A percentile compares a stretch with the other conserved stretches of the same genome.
Evolutionary conservation across 2,888 invertebrate genomes (phyloP).

Genomic region (Sinelater perroti): DNA sequence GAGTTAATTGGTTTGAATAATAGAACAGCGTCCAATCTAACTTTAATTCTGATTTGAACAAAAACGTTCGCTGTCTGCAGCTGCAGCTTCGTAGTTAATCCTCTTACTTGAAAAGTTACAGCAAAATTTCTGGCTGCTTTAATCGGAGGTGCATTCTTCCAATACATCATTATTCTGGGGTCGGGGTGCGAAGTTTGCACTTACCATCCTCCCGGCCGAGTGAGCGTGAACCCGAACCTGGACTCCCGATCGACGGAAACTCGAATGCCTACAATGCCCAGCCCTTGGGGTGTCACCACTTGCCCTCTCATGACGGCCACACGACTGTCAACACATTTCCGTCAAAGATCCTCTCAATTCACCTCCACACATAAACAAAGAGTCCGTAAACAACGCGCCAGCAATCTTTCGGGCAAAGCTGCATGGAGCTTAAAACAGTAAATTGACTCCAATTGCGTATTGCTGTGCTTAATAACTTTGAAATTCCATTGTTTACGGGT

Average conservation of each 20-base stretch:
- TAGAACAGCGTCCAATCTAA: neutral
- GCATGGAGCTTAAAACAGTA: constrained; percentile 5
- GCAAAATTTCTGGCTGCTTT: too few species aligned
- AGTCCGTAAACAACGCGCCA: constrained; percentile 43
- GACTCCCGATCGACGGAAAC: constrained; percentile 95
- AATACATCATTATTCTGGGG: too few species aligned
- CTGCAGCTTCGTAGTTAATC: too few species aligned
- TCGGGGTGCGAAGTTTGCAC: too few species aligned
- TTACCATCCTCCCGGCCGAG: constrained; percentile 94
- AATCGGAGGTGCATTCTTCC: too few species aligned
- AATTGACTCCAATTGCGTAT: constrained; percentile 15
- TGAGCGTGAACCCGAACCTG: constrained; percentile 94
- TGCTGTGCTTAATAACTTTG: constrained; percentile 4
- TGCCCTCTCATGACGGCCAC: constrained; percentile 98
- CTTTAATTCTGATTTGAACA: neutral
- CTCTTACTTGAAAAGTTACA: too few species aligned
- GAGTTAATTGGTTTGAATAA: constrained; percentile 12
- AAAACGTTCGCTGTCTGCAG: too few species aligned
- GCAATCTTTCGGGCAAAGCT: constrained; percentile 8
- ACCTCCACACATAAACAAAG: constrained; percentile 37
- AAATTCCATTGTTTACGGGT: constrained; percentile 32
- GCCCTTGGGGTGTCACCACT: constrained; percentile 92
- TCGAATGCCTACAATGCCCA: constrained; percentile 96
- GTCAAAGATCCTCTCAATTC: constrained; percentile 47
- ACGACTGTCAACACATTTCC: constrained; percentile 74